A percentile compares a stretch with the other conserved stretches of the same genome.
These are phyloP conservation scores for Pemphredon lugubris DNA, from an alignment of 2,888 invertebrate species.

Conservation along the genomic window DNA sequence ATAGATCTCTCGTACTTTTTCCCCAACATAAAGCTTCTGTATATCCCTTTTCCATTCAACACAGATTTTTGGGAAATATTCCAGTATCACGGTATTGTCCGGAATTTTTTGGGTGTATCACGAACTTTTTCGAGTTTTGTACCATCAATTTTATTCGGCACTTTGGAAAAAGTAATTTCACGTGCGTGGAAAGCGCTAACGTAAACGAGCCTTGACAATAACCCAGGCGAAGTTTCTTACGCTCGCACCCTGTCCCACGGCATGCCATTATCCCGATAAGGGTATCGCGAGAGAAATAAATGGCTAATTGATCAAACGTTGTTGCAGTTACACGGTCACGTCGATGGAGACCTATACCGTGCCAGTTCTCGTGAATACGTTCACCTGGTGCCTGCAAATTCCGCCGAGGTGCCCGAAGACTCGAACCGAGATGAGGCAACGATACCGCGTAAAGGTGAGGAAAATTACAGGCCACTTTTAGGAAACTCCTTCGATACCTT, in stretches of 20 bases:
- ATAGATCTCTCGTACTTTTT: too few species aligned
- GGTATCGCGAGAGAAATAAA: constrained; percentile 28
- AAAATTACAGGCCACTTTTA: background rate
- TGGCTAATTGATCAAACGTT: constrained; percentile 56
- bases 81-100: too few species aligned
- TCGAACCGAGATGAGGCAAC: constrained; percentile 86
- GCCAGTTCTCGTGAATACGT: constrained; percentile 87
- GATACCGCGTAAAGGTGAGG: constrained; percentile 87
- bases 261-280: constrained; percentile 53
- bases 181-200: too few species aligned
- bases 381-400: constrained; percentile 90
- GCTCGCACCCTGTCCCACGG: constrained; percentile 14
- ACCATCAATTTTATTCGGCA: too few species aligned
- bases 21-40: too few species aligned
- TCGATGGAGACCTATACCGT: constrained; percentile 85
- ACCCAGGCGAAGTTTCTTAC: constrained; percentile 37
- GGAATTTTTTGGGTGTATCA: too few species aligned
- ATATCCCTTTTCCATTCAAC: too few species aligned
- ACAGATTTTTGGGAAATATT: too few species aligned
- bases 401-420: constrained; percentile 91
- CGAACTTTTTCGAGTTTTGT: too few species aligned
- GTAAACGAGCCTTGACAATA: constrained; percentile 55
- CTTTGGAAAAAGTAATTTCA: too few species aligned
- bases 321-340: constrained; percentile 86
- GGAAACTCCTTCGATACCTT: too few species aligned